These are phyloP conservation scores for Sinosuthora webbiana DNA, from an alignment of 2,113 vertebrate species.

Conservation along the genomic window DNA sequence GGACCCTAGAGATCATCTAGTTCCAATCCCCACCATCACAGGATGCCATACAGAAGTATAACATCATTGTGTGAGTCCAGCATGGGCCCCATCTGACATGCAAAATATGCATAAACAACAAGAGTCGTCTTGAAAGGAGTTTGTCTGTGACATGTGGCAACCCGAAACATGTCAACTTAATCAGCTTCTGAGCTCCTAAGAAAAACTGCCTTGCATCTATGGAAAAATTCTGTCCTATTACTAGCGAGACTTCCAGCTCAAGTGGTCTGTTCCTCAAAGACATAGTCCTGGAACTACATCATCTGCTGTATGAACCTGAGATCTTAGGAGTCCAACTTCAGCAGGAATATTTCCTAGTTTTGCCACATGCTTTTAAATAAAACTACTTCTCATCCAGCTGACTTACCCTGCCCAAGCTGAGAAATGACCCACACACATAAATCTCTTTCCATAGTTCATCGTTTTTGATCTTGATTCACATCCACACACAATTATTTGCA, in stretches of 20 bases:
- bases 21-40: background rate
- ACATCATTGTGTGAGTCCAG: background rate
- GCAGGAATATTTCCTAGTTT: background rate
- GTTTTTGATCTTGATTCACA: background rate
- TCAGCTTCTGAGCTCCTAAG: background rate
- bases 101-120: background rate
- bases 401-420: background rate
- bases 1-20: no score
- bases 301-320: background rate
- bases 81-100: background rate
- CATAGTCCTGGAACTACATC: background rate
- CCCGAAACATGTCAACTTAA: background rate
- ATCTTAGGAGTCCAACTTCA: background rate
- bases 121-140: background rate
- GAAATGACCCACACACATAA: background rate
- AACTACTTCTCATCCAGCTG: background rate
- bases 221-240: background rate
- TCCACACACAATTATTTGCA: background rate
- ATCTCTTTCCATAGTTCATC: background rate
- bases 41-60: background rate
- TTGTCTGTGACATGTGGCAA: background rate
- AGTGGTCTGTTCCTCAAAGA: background rate
- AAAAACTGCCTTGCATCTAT: background rate
- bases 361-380: background rate
- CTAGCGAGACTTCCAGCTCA: background rate